phyloP scores from a whole-genome alignment of 53 echinoderm and acorn worm genomes.

The Holothuria leucospilota region DNA sequence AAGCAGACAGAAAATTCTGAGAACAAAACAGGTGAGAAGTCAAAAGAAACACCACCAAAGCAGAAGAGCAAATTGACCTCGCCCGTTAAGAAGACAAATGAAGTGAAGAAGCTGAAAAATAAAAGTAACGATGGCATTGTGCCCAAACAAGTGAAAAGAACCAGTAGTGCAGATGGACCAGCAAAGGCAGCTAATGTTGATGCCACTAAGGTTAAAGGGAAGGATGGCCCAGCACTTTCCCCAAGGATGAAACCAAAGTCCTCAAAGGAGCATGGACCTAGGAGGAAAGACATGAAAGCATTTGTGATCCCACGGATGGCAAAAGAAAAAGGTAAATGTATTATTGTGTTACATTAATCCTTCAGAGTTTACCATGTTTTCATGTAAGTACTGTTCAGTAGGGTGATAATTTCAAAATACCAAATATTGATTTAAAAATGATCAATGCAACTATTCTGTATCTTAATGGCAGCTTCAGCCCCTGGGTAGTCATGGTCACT shows the following conservation, averaged over 20 bases:
- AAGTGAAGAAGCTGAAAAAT: slow-evolving; percentile 27
- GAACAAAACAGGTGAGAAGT: no score
- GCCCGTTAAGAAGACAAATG: slow-evolving; percentile 13
- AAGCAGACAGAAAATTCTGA: slow-evolving; percentile 1
- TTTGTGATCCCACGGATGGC: slow-evolving; percentile 49
- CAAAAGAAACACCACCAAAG: not conserved
- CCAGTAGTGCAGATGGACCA: not conserved
- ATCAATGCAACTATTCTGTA: no score
- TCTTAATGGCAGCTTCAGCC: no score
- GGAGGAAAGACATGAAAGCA: slow-evolving; percentile 47
- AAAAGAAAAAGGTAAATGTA: slow-evolving; percentile 40
- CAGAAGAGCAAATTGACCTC: slow-evolving; percentile 2
- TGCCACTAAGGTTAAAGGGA: not conserved
- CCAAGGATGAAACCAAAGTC: slow-evolving; percentile 8
- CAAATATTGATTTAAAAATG: no score
- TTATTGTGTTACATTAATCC: no score
- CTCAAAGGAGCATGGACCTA: slow-evolving; percentile 45
- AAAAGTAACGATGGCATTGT: not conserved
- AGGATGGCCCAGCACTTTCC: not conserved
- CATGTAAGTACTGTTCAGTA: no score
- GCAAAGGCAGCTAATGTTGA: not conserved
- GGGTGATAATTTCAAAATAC: no score
- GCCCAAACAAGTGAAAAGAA: not conserved
- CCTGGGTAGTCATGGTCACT: no score
- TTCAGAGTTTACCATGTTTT: no score